These are phyloP conservation scores for Cochlearius cochlearius DNA, from an alignment of 2,113 vertebrate species.

Conservation along the genomic window DNA sequence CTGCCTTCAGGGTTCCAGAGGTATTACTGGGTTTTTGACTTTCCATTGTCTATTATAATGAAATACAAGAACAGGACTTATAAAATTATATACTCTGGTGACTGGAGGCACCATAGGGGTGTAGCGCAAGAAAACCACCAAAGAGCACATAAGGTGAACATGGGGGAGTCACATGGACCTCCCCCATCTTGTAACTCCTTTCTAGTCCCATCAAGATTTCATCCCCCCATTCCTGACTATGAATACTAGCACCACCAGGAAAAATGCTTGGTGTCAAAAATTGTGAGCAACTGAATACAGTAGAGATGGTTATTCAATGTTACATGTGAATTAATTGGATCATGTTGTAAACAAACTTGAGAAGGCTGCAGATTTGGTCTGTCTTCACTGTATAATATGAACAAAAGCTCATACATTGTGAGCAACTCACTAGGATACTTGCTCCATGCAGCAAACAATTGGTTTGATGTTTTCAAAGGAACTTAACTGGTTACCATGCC, in stretches of 20 bases:
- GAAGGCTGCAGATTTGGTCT: slow-evolving; percentile 7
- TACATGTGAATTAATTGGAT: not conserved
- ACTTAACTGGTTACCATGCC: not conserved
- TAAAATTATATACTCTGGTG: not conserved
- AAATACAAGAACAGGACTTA: not conserved
- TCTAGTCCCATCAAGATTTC: not conserved
- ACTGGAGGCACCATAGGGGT: not conserved
- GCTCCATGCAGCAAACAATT: not conserved
- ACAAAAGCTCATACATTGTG: not conserved
- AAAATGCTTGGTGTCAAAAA: not conserved
- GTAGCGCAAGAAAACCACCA: not conserved
- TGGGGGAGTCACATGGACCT: not conserved
- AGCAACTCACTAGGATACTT: not conserved
- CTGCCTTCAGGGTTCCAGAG: not conserved
- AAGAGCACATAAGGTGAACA: not conserved
- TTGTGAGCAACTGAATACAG: not conserved
- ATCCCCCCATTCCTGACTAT: accelerated
- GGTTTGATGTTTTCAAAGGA: slow-evolving; percentile 27
- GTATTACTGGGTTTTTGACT: not conserved
- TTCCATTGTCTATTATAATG: not conserved
- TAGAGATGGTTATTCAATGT: not conserved
- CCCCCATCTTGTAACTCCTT: not conserved
- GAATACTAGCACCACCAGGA: not conserved
- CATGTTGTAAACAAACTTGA: not conserved
- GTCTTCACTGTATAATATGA: not conserved